Base-by-base conservation (phyloP, 2,888 invertebrate genomes). In the Artemia sp. region DNA sequence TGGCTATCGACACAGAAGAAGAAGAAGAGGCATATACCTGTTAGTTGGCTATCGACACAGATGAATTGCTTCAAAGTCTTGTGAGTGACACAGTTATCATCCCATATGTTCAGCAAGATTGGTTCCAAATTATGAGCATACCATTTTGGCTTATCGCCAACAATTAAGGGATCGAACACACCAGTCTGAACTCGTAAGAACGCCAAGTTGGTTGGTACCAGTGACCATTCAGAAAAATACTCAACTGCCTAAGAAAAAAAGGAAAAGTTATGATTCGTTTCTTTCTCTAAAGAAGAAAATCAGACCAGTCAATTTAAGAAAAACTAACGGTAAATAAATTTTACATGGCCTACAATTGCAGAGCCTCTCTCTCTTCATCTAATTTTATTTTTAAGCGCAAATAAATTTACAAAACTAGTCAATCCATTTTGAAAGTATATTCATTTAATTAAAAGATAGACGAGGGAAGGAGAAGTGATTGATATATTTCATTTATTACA, bases 111-210 rank as follows among this genome's bases (percentile, higher is more conserved):
- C 78, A 97, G 97, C 70, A 87, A 85, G 67, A 97, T 88, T 0
- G 91, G 89, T 74, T 93, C 92, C 72, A 98, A 81, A 12, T 85
- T 83, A 73, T 90, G 88, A 6, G 90, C 86, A 78, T 89, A 99
- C 98, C 98, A 99, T 78, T 95, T 95, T 24, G 91, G 83, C 79
- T 99, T 99, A 80, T 99, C 98, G 51, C 98, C 98, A 71, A 99
- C 89, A 78, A 92, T 89, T 19, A 88, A 84, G 0, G 97, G 96
- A 80, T 95, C 95, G 76, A 90, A 87, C 14, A 95, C 86, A 51
- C 97, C 97, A 0, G 96, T 97, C 77, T 98, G 97, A 0, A 99
- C 93, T 8, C 98, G 85, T 67, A 96, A 85, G 77, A 96, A 99
- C 6, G 97, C 96, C 71, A 97, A 94, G 80, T 98, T 99, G 75